Conservation (phyloP, 2,797 vertebrate genomes). For the Lutra lutra region DNA sequence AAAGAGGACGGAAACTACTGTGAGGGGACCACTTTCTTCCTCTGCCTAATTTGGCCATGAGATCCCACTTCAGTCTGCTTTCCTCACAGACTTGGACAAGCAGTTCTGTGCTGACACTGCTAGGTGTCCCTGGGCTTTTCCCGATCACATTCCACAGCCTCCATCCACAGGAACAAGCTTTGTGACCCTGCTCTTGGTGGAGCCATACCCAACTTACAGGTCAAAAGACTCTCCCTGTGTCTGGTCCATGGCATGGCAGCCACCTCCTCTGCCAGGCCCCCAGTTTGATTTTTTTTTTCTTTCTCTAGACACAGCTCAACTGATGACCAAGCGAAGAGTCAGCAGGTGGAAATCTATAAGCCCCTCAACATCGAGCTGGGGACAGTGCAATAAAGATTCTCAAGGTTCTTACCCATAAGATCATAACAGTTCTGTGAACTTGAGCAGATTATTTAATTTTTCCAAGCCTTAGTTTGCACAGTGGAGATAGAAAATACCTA, state of each 20-base stretch:
- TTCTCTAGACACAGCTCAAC: background rate
- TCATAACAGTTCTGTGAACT: slow-evolving; percentile 4
- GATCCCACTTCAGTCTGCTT: background rate
- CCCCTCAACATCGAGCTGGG: background rate
- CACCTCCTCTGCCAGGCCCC: background rate
- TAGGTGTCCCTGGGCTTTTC: background rate
- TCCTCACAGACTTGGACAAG: background rate
- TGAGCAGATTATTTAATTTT: slow-evolving; percentile 26
- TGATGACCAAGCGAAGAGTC: background rate
- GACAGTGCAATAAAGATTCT: background rate
- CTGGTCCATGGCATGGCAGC: background rate
- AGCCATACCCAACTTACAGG: background rate
- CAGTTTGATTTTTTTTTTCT: background rate
- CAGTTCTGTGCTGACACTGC: background rate
- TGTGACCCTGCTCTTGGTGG: background rate
- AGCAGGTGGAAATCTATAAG: background rate
- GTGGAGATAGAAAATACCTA: background rate
- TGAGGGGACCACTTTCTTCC: background rate
- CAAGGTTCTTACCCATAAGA: background rate
- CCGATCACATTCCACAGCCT: background rate
- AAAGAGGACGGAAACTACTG: background rate
- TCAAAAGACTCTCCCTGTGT: background rate
- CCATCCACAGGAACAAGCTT: background rate
- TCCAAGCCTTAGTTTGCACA: background rate
- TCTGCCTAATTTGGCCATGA: background rate